Base-by-base conservation (phyloP, 1,140 invertebrate species). In the Littorina saxatilis region DNA sequence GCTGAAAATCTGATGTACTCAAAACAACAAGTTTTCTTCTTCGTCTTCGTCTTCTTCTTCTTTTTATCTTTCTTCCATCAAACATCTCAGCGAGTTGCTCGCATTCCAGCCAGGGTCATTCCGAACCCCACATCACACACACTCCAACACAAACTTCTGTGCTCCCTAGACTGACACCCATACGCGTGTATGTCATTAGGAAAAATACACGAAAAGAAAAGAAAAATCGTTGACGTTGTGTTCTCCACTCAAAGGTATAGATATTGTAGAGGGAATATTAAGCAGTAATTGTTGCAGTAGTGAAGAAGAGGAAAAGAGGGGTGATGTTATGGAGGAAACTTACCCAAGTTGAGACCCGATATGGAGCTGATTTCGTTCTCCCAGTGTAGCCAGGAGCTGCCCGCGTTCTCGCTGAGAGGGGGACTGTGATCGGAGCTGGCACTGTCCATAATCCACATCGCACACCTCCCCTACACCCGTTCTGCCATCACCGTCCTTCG, bases 351-450 rank as follows among this genome's bases (percentile, higher is more conserved):
- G 50, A 81, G 50, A 20, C 83, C 80, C 13, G 85, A 84, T 32
- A 86, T 78, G 5, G 85, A 86, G 66, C 81, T 83, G 61, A 86
- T 83, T 70, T 86, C 83, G 70, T 78, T 79, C 74, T 84, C 85
- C 85, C 85, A 86, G 55, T 79, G 43, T 1, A 80, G 39, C 85
- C 85, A 86, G 23, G 81, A 82, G 50, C 79, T 81, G 66, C 74
- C 80, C 1, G 79, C 79, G 63, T 83, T 83, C 32, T 86, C 85
- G 61, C 85, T 86, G 7, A 81, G 68, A 15, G 85, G 80, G 27
- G 83, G 83, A 52, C 85, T 86, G 52, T 82, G 83, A 52, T 84
- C 85, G 23, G 83, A 84, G 29, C 76, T 83, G 32, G 72, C 75
- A 55, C 83, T 80, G 77, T 84, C 83, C 85, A 86, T 86, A 9